Evolutionary conservation across 1,140 invertebrate species (phyloP), one percentile per base, ranked within the genome.

Genomic region (Pogonus chalceus): DNA sequence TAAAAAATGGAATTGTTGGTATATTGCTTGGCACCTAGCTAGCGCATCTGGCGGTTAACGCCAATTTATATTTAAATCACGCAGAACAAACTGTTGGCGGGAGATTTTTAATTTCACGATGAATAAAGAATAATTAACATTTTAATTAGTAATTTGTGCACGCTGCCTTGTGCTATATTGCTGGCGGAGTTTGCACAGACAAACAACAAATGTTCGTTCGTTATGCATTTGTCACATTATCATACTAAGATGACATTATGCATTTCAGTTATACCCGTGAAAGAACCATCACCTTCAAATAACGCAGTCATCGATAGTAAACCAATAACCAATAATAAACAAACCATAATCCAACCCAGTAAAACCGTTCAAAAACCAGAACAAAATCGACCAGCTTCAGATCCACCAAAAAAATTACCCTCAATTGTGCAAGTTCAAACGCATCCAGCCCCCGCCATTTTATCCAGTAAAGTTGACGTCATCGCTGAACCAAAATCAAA

Each of bases 261-360:
- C n/a, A n/a, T n/a, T 31, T 12, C 18, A 43, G 37, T 43, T 12
- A 47, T 56, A 51, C 22, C 53, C 1, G 47, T 23, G 35, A 56
- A 56, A 31, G 70, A 70, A 61, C 71, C 69, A 22, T 47, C 54
- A 53, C 64, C 71, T 26, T 64, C 70, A 18, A 63, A 72, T 56
- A 73, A 73, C 58, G 68, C 74, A 53, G 73, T 79, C 2, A 80
- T 79, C 51, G 76, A 78, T 54, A 79, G 76, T 1, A 76, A 75
- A 60, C 73, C 75, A 20, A 63, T 69, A 35, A 71, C 72, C n/a
- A 65, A 68, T n/a, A 12, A 50, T 35, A 37, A 10, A 31, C 63
- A 62, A 51, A 62, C 69, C 48, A 69, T 75, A 23, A 80, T 81
- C 39, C 77, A 78, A 60, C 78, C 79, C 1, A 78, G 76, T 56